Evolutionary conservation across 2,888 invertebrate genomes (phyloP).

Genomic region (Andrena chrysosceles): DNA sequence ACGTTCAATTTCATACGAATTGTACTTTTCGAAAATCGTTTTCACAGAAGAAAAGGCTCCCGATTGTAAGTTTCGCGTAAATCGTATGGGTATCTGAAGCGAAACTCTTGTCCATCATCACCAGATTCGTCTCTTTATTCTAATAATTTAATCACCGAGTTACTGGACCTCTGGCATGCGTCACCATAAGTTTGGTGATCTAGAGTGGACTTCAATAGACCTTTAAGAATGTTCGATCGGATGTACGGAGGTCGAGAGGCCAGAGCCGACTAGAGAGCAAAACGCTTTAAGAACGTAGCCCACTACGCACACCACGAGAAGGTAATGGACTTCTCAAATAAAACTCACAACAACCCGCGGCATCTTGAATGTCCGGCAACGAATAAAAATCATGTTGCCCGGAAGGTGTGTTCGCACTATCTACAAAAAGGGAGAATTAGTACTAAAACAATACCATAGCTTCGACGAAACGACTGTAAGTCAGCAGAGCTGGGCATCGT

Average conservation of each 20-base stretch:
- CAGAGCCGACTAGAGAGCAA: slow-evolving; percentile 69
- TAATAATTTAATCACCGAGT: slow-evolving; percentile 19
- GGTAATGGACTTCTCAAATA: neutral
- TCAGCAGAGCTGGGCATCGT: slow-evolving; percentile 8
- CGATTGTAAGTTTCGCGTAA: too few species aligned
- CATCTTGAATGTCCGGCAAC: neutral
- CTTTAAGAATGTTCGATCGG: slow-evolving; percentile 17
- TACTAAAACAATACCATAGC: slow-evolving; percentile 28
- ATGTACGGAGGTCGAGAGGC: slow-evolving; percentile 45
- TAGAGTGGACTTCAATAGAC: neutral
- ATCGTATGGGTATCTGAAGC: neutral
- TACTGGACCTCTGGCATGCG: slow-evolving; percentile 34
- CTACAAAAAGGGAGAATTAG: slow-evolving; percentile 27
- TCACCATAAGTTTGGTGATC: neutral
- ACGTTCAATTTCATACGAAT: too few species aligned
- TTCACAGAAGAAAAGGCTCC: too few species aligned
- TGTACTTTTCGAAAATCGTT: too few species aligned
- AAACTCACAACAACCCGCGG: slow-evolving; percentile 7
- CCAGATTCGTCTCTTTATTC: slow-evolving; percentile 9
- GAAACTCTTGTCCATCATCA: slow-evolving; percentile 23
- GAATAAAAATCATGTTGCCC: slow-evolving; percentile 13
- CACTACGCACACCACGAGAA: slow-evolving; percentile 28
- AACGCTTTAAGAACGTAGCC: slow-evolving; percentile 64
- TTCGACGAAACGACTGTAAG: slow-evolving; percentile 29
- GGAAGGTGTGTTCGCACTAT: slow-evolving; percentile 17